phyloP scores from a whole-genome alignment of 30 jellyfish, hydroid and myxozoan genomes.

The Sanderia malayensis region DNA sequence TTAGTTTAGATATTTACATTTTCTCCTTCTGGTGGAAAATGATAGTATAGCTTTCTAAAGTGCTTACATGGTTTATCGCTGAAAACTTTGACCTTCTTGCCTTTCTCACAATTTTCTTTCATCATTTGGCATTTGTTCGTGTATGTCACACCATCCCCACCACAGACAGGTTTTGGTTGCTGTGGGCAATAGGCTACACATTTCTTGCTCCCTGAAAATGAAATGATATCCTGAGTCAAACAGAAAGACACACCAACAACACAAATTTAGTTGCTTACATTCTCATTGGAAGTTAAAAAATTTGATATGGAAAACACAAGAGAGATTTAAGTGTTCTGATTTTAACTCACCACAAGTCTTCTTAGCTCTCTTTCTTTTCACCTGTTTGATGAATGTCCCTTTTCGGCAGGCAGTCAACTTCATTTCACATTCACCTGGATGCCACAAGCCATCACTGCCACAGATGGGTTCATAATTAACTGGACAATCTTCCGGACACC shows the following conservation, averaged over 20 bases:
- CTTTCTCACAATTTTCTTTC: constrained; percentile 38
- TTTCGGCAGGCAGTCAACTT: constrained; percentile 66
- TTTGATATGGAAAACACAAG: too few species aligned
- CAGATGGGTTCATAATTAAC: constrained; percentile 39
- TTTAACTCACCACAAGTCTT: constrained; percentile 60
- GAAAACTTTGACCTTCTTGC: constrained; percentile 29
- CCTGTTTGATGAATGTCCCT: constrained; percentile 25
- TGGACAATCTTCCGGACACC: constrained; percentile 76
- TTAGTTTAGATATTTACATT: too few species aligned
- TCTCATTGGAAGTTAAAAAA: too few species aligned
- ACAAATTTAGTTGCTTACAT: too few species aligned
- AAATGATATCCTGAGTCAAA: too few species aligned
- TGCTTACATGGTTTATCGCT: constrained; percentile 29
- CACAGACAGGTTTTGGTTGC: constrained; percentile 60
- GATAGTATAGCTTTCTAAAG: too few species aligned
- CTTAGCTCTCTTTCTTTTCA: constrained; percentile 31
- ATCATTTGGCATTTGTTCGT: constrained; percentile 46
- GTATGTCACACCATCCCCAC: constrained; percentile 51
- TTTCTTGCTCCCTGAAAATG: constrained; percentile 22
- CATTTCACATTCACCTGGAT: constrained; percentile 79
- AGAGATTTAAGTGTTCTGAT: too few species aligned
- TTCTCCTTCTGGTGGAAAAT: too few species aligned
- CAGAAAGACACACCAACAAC: too few species aligned
- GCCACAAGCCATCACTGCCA: constrained; percentile 69
- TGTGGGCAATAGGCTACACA: constrained; percentile 69